Conservation (phyloP, 2,888 invertebrate genomes). For the Tridacna crocea region DNA sequence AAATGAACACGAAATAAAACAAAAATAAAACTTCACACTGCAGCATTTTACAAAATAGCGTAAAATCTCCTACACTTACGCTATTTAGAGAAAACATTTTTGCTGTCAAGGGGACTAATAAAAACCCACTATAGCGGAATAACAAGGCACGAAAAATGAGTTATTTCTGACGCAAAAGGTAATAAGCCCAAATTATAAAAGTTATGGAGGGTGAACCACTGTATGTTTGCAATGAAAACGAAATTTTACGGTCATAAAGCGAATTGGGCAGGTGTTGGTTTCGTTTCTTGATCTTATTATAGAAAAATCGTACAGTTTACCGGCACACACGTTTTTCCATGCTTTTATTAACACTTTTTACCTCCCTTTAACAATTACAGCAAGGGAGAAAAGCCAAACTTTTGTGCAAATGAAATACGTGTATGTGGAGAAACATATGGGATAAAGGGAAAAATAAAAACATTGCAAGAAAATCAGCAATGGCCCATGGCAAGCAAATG, state of each 20-base stretch:
- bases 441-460: too few relatives aligned
- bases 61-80: neutral
- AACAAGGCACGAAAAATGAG: neutral
- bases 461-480: too few relatives aligned
- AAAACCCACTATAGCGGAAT: neutral
- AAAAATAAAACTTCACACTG: too few relatives aligned
- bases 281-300: neutral
- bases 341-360: too few relatives aligned
- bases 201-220: neutral
- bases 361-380: too few relatives aligned
- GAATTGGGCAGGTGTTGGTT: neutral
- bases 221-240: neutral
- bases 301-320: neutral
- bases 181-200: too few relatives aligned
- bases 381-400: too few relatives aligned
- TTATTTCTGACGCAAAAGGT: neutral
- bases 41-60: neutral
- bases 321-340: neutral
- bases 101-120: too few relatives aligned
- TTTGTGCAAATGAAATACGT: too few relatives aligned
- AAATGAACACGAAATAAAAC: too few relatives aligned
- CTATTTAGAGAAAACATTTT: neutral
- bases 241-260: neutral
- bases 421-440: too few relatives aligned
- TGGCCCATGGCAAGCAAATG: too few relatives aligned